Evolutionary conservation across 2,888 invertebrate genomes (phyloP), one percentile per base, ranked within the genome.

Genomic region (Limenitis camilla): DNA sequence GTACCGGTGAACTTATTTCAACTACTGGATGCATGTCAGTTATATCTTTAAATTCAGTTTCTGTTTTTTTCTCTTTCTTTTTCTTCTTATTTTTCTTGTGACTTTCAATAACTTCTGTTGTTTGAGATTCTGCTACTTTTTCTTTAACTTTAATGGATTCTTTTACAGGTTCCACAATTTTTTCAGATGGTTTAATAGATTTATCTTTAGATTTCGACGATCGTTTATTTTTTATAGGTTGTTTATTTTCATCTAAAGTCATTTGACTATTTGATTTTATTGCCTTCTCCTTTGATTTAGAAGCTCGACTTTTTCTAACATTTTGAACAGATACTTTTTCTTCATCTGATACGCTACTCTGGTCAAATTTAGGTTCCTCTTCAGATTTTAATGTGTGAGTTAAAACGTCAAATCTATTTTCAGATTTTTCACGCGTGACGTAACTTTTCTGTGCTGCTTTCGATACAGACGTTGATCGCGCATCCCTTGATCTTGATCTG

Each of bases 401-500:
- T n/a, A n/a, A n/a, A n/a, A n/a, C n/a, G n/a, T n/a, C n/a, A n/a
- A n/a, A n/a, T n/a, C n/a, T n/a, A n/a, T n/a, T n/a, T n/a, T n/a
- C n/a, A n/a, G n/a, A n/a, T n/a, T n/a, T n/a, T n/a, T 82, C 76
- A 9, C 78, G 72, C n/a, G 60, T 51, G n/a, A 58, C 51, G 45
- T 73, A 67, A 43, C 49, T 60, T 49, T 62, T 68, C 50, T 66
- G 64, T 35, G 66, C 58, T 5, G 64, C 44, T 53, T 71, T 72
- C 28, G 79, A 70, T 46, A 63, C 66, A 33, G 77, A 76, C 36
- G 65, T 59, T 8, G 79, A 76, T n/a, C 81, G 77, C 40, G 67
- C 68, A 51, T 85, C 83, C 50, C 90, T 81, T 9, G 91, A 91
- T 50, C 90, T 82, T 2, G 91, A 91, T 48, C 90, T 81, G 40